Conservation (phyloP, 1,140 invertebrate genomes). For the Holotrichia oblita region DNA sequence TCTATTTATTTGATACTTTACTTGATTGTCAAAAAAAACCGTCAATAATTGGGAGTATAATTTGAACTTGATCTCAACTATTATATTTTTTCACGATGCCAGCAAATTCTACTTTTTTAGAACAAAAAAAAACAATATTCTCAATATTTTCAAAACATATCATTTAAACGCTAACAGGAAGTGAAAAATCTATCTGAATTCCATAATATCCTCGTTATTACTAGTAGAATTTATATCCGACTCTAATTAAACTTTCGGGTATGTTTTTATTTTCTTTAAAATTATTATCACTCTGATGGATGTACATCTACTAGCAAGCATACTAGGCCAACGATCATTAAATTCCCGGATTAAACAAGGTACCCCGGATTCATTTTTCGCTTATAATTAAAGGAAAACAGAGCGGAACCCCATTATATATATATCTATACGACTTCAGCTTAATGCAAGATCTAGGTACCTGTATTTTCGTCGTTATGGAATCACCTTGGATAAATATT, state of each 20-base stretch:
- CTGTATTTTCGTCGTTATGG: not conserved
- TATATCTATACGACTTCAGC: not conserved
- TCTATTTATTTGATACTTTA: too few relatives aligned
- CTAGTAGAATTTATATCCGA: not conserved
- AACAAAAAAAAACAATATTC: too few relatives aligned
- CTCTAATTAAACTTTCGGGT: not conserved
- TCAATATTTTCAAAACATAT: too few relatives aligned
- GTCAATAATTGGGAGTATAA: too few relatives aligned
- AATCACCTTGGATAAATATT: constrained; percentile 8
- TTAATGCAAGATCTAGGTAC: not conserved
- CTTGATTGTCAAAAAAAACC: too few relatives aligned
- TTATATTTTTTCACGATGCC: too few relatives aligned
- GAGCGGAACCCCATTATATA: not conserved
- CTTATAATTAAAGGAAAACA: constrained; percentile 13
- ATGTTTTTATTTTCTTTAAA: not conserved
- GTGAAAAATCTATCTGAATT: not conserved
- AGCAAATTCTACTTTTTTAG: too few relatives aligned
- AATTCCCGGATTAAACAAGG: not conserved
- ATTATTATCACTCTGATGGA: not conserved
- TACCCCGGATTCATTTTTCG: constrained; percentile 15
- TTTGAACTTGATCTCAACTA: too few relatives aligned
- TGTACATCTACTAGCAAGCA: not conserved
- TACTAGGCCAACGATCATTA: not conserved
- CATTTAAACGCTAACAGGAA: not conserved
- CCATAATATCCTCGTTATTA: not conserved